A percentile compares a stretch with the other conserved stretches of the same genome.
Conservation (phyloP, 2,797 vertebrate genomes). For the Poeciliopsis paucimaculata region DNA sequence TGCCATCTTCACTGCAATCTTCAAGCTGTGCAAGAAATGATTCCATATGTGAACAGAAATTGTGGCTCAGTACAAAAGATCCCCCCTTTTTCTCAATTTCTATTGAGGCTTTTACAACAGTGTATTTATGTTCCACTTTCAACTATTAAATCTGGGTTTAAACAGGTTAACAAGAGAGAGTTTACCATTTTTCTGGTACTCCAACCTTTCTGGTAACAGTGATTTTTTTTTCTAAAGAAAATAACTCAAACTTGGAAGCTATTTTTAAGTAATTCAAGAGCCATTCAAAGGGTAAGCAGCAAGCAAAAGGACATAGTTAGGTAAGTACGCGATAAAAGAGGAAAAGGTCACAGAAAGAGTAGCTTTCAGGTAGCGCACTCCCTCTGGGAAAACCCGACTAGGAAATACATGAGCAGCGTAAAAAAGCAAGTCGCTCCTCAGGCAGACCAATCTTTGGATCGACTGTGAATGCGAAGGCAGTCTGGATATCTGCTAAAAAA, state of each 20-base stretch:
- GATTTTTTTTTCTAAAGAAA: neutral
- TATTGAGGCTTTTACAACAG: neutral
- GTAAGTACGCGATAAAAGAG: neutral
- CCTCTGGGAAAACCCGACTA: constrained; percentile 5
- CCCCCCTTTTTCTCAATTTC: no score
- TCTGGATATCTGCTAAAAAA: neutral
- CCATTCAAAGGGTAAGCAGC: constrained; percentile 4
- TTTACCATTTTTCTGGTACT: neutral
- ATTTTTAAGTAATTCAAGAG: constrained; percentile 11
- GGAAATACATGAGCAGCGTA: constrained; percentile 6
- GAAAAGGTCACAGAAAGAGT: constrained; percentile 13
- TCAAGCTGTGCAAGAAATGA: neutral
- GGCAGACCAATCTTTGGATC: neutral
- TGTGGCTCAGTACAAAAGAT: no score
- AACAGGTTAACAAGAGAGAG: neutral
- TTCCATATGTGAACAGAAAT: neutral
- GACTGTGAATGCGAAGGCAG: constrained; percentile 2
- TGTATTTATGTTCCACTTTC: neutral
- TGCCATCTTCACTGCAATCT: neutral
- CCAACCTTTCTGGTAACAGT: neutral
- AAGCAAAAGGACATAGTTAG: neutral
- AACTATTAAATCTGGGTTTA: neutral
- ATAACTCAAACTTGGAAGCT: neutral
- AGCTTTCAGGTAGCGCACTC: constrained; percentile 11
- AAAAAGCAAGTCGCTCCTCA: neutral